Percentiles rank a stretch among this genome's conserved stretches.
Conservation (phyloP, 2,113 vertebrate species). For the Sterna hirundo region DNA sequence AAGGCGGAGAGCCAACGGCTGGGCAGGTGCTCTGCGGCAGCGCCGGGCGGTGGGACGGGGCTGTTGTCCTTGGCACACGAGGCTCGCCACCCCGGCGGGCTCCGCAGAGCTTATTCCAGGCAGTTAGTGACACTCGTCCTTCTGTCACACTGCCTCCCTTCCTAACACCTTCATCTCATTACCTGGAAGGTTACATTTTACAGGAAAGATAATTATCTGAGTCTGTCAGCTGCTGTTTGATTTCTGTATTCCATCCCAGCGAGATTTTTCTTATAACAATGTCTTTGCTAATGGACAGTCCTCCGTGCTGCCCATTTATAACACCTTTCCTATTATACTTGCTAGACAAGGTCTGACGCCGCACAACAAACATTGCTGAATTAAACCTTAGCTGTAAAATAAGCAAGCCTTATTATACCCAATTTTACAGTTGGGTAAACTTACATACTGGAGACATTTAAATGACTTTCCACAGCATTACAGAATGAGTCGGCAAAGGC, state of each 20-base stretch:
- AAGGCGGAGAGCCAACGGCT: not conserved
- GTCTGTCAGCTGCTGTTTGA: not conserved
- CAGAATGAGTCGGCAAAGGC: not conserved
- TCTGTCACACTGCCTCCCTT: not conserved
- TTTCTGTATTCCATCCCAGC: not conserved
- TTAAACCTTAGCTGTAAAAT: slow-evolving; percentile 32
- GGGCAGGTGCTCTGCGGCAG: not conserved
- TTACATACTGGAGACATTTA: not conserved
- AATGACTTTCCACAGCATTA: not conserved
- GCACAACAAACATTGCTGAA: not conserved
- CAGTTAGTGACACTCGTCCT: not conserved
- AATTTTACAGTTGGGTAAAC: slow-evolving; percentile 50
- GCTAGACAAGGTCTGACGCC: not conserved
- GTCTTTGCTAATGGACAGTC: not conserved
- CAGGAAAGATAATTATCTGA: not conserved
- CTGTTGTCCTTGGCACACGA: not conserved
- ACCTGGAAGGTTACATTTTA: not conserved
- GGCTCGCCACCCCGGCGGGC: not conserved
- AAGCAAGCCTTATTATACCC: slow-evolving; percentile 42
- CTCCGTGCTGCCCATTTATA: not conserved
- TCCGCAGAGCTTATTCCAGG: not conserved
- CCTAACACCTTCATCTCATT: not conserved
- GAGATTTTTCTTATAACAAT: not conserved
- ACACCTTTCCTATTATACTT: not conserved
- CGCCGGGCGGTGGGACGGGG: fast-evolving